A percentile compares a stretch with the other conserved stretches of the same genome.
phyloP scores from a whole-genome alignment of 92 coral and sea anemone species.

The Muricea muricata region DNA sequence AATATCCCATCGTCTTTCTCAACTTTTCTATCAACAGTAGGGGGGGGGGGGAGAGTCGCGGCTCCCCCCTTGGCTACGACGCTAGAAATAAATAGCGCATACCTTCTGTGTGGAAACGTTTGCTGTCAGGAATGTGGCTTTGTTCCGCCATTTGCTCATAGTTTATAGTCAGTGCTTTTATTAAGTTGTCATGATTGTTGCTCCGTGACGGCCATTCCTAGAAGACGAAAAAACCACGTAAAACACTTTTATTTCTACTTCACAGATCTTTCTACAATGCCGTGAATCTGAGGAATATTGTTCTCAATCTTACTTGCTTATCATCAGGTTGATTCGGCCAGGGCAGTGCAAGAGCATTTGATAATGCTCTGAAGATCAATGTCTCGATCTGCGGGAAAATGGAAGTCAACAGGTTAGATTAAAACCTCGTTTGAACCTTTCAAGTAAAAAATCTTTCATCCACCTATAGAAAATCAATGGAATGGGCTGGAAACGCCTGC shows the following conservation, averaged over 20 bases:
- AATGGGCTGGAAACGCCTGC: too few species aligned
- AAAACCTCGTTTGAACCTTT: background rate
- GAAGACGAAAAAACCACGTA: background rate
- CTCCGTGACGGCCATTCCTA: conserved; percentile 97
- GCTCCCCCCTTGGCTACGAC: too few species aligned
- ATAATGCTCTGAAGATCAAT: conserved; percentile 81
- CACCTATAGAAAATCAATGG: too few species aligned
- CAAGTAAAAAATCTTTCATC: too few species aligned
- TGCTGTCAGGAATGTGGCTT: conserved; percentile 58
- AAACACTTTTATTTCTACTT: background rate
- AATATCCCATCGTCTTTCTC: too few species aligned
- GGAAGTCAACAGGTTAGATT: background rate
- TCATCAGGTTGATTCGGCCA: conserved; percentile 89
- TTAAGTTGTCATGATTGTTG: conserved; percentile 79
- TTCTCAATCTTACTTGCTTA: conserved; percentile 94
- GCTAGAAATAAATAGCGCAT: background rate
- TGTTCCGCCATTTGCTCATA: conserved; percentile 73
- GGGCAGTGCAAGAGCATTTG: conserved; percentile 90
- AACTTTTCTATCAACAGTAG: too few species aligned
- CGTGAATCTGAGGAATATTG: too few species aligned
- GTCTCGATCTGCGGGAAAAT: conserved; percentile 76
- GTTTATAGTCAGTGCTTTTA: conserved; percentile 78
- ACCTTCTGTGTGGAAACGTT: conserved; percentile 85
- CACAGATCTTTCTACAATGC: too few species aligned
- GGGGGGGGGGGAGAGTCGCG: too few species aligned